Evolutionary conservation across 2,888 invertebrate species (phyloP).

Genomic region (Acholoe squamosa): DNA sequence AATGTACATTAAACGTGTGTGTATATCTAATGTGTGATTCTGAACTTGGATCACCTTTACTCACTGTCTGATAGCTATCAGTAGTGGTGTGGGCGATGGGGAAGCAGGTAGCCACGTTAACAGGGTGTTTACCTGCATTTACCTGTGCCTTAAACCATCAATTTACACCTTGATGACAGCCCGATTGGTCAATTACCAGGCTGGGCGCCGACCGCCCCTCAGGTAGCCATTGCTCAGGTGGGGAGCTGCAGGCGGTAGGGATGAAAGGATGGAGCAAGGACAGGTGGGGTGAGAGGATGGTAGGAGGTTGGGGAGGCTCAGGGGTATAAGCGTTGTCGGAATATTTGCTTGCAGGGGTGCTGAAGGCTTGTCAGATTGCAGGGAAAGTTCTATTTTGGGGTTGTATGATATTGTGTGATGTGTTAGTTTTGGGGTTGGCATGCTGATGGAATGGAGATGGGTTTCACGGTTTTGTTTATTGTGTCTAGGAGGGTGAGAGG

Average conservation of each 20-base stretch:
- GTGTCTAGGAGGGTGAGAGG: background rate
- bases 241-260: background rate
- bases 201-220: background rate
- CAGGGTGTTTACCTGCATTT: slow-evolving; percentile 17
- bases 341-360: background rate
- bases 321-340: background rate
- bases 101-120: background rate
- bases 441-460: background rate
- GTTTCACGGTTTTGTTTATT: too few relatives aligned
- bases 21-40: background rate
- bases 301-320: background rate
- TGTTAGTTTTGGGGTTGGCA: background rate
- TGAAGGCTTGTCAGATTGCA: background rate
- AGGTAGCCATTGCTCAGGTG: background rate
- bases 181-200: slow-evolving; percentile 38
- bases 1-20: background rate
- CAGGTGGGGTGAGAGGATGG: background rate
- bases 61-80: background rate
- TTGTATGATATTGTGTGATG: background rate
- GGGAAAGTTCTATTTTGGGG: background rate
- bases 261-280: background rate
- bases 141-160: slow-evolving; percentile 25
- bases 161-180: slow-evolving; percentile 45
- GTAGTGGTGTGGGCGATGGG: background rate
- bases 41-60: background rate